Base-by-base conservation (phyloP, 64 coral and sea anemone genomes). In the Actinia equina region DNA sequence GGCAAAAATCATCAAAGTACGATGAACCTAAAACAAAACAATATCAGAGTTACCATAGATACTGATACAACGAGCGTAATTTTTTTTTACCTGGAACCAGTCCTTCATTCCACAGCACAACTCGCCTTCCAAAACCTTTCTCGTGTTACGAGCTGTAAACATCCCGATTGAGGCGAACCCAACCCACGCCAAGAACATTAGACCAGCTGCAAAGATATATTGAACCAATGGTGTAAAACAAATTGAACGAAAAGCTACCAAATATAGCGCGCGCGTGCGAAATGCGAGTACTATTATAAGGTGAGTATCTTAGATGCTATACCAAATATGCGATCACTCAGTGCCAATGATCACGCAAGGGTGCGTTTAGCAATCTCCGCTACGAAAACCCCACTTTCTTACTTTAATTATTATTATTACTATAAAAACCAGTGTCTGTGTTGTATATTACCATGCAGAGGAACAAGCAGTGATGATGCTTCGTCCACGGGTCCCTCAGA, bases 11-110 rank as follows among this genome's bases (percentile, higher is more conserved):
- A 88, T 77, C 7, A 62, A 60, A 18, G 51, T 44, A 86, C 91
- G 85, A 23, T 92, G 91, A 88, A 84, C 80, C 91, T 92, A 49
- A 13, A 5, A 46, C 17, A 83, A 0, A 83, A 61, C 0, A 52
- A 52, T 1, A 56, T 11, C 54, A 56, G 14, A 56, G 54, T 56
- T 56, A 10, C 54, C 54, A 56, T 56, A 11, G 54, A 6, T 15
- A 56, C 54, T 10, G 1, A 53, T n/a, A n/a, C n/a, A n/a, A n/a
- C n/a, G n/a, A n/a, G n/a, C n/a, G n/a, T n/a, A n/a, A n/a, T n/a
- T n/a, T n/a, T n/a, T n/a, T n/a, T n/a, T n/a, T n/a, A 96, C 94
- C 91, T 92, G 91, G 27, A 96, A 96, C 94, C 94, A 96, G 5
- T 69, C 44, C 54, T 90, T 93, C 4, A 89, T 80, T 25, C 85